These are phyloP conservation scores for Parazoanthus swiftii DNA, from an alignment of 92 coral and sea anemone species.

Conservation along the genomic window DNA sequence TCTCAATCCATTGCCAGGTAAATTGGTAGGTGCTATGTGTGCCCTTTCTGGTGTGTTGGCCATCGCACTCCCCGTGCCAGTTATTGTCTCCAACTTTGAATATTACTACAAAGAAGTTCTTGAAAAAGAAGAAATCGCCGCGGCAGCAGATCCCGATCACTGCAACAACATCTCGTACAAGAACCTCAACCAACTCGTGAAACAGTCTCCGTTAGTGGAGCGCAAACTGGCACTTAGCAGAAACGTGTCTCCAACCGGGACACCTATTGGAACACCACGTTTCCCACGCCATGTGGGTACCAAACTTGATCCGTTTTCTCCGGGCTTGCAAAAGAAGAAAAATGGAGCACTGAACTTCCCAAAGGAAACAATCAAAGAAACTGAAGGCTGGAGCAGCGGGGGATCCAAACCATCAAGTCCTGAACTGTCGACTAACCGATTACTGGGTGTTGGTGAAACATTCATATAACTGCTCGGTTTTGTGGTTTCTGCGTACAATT, in stretches of 20 bases:
- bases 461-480: not conserved
- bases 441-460: slow-evolving; percentile 1
- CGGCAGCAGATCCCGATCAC: slow-evolving; percentile 46
- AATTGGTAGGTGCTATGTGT: slow-evolving; percentile 85
- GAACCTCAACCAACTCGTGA: slow-evolving; percentile 65
- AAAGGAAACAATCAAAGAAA: slow-evolving; percentile 62
- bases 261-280: slow-evolving; percentile 35
- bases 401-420: slow-evolving; percentile 49
- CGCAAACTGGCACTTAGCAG: slow-evolving; percentile 41
- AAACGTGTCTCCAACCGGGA: slow-evolving; percentile 15
- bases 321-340: slow-evolving; percentile 28
- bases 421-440: slow-evolving; percentile 24
- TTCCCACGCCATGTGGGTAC: not conserved
- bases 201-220: slow-evolving; percentile 71
- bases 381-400: slow-evolving; percentile 61
- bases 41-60: slow-evolving; percentile 95
- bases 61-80: slow-evolving; percentile 97
- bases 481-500: not conserved
- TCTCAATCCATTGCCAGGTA: slow-evolving; percentile 55
- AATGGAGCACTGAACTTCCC: slow-evolving; percentile 60
- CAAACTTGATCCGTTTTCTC: not conserved
- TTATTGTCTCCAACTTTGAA: slow-evolving; percentile 95
- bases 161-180: slow-evolving; percentile 54
- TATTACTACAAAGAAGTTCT: slow-evolving; percentile 93
- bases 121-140: slow-evolving; percentile 24